phyloP scores from a whole-genome alignment of 2,888 invertebrate genomes.

The Prenolepis imparis region DNA sequence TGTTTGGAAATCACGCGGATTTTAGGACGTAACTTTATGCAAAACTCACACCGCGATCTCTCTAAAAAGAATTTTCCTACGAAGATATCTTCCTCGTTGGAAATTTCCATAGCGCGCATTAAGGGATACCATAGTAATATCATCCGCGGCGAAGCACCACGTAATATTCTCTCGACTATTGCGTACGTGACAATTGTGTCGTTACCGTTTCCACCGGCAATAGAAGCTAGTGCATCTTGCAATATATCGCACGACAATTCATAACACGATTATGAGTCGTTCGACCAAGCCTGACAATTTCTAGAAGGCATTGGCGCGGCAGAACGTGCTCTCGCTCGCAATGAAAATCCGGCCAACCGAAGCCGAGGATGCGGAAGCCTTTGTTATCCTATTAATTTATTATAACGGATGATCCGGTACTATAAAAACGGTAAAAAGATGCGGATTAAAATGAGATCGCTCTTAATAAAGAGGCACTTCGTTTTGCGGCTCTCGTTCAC shows the following conservation, averaged over 20 bases:
- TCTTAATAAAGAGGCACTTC: slow-evolving; percentile 10
- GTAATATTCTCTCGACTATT: slow-evolving; percentile 8
- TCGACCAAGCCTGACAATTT: slow-evolving; percentile 37
- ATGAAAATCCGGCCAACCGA: background rate
- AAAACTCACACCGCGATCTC: background rate
- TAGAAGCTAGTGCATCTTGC: background rate
- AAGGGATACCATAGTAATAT: slow-evolving; percentile 37
- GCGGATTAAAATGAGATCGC: slow-evolving; percentile 42
- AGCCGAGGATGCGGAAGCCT: background rate
- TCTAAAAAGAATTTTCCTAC: background rate
- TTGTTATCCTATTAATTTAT: slow-evolving; percentile 35
- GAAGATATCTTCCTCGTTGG: background rate
- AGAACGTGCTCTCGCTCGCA: background rate
- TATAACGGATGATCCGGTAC: background rate
- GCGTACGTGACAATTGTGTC: slow-evolving; percentile 48
- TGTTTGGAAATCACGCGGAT: background rate
- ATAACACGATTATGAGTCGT: slow-evolving; percentile 41
- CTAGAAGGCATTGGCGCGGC: slow-evolving; percentile 20
- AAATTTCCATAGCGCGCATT: slow-evolving; percentile 19
- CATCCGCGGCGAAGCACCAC: slow-evolving; percentile 10
- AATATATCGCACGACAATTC: slow-evolving; percentile 37
- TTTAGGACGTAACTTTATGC: background rate
- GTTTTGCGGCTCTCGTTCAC: slow-evolving; percentile 12
- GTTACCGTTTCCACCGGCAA: background rate
- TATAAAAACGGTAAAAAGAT: slow-evolving; percentile 34